Evolutionary conservation across 2,888 invertebrate species (phyloP), one percentile per base, ranked within the genome.

Genomic region (Epirrita christyi): DNA sequence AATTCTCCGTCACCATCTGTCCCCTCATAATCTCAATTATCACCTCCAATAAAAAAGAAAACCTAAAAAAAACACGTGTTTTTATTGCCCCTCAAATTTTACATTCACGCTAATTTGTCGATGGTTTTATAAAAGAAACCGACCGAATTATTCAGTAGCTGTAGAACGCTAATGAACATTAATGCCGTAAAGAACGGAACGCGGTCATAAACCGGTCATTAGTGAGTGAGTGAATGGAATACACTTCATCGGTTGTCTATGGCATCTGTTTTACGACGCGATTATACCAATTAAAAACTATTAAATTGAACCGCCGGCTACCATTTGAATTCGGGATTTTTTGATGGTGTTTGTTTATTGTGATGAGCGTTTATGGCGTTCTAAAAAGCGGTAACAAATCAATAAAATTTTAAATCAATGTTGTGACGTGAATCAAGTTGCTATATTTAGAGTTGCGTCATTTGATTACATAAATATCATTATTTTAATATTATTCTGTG

Each of bases 21-120:
- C 81, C 80, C 75, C 82, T 86, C 86, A 87, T 90, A 88, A 91
- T 91, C 83, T 87, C 89, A 91, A 91, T 91, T 91, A 91, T 90
- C 91, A 90, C 91, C 80, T 88, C 78, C 66, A 83, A 79, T 84
- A 85, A 85, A 88, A 84, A 85, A 83, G 76, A 81, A 85, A 86
- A 77, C 78, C 78, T 75, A 81, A 83, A 80, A n/a, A 85, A 80
- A 81, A 88, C 83, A 86, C 72, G 80, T 86, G 60, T 85, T 70
- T 89, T 89, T 91, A 89, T 85, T 67, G 78, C 85, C 78, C 74
- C 83, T 86, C 85, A 85, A 84, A 83, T 88, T 91, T 91, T 91
- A 92, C 91, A 86, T 86, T 81, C 84, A 84, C 83, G 91, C 88
- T 92, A 92, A 92, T 92, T 91, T 90, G 90, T 90, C 84, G 86